These are phyloP conservation scores for honey bee (Apis mellifera) DNA, from an alignment of 1,140 invertebrate genomes.

Conservation along the genomic window DNA sequence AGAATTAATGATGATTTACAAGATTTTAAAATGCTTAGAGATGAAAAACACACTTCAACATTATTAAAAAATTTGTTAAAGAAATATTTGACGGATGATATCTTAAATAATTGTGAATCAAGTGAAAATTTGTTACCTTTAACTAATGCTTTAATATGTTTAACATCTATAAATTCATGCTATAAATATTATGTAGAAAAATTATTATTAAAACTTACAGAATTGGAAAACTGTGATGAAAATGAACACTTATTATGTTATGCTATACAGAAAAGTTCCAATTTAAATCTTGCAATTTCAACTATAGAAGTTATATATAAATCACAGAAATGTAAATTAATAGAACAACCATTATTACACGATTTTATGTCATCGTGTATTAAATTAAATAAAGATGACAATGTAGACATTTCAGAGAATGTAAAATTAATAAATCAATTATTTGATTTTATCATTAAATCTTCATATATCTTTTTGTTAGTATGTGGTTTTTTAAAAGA, in stretches of 20 bases:
- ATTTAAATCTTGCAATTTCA: slow-evolving; percentile 56
- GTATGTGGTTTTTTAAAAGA: slow-evolving; percentile 67
- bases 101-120: slow-evolving; percentile 40
- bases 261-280: slow-evolving; percentile 49
- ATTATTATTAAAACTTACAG: slow-evolving; percentile 60
- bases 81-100: slow-evolving; percentile 66
- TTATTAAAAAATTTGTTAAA: slow-evolving; percentile 61
- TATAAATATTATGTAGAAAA: slow-evolving; percentile 48
- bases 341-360: slow-evolving; percentile 71
- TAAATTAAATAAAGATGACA: slow-evolving; percentile 37
- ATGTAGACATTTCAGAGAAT: slow-evolving; percentile 9
- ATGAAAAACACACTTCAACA: slow-evolving; percentile 44
- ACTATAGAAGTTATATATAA: slow-evolving; percentile 69
- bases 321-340: slow-evolving; percentile 60
- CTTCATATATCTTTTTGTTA: slow-evolving; percentile 67
- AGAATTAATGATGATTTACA: slow-evolving; percentile 38
- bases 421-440: slow-evolving; percentile 48
- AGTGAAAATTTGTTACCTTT: slow-evolving; percentile 57
- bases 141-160: slow-evolving; percentile 53
- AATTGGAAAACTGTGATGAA: slow-evolving; percentile 56
- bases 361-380: slow-evolving; percentile 56
- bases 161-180: slow-evolving; percentile 42
- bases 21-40: slow-evolving; percentile 55
- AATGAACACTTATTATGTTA: slow-evolving; percentile 59
- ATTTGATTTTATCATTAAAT: slow-evolving; percentile 58